Percentiles rank a stretch among this genome's conserved stretches.
Conservation (phyloP, 2,113 vertebrate genomes). For the Hippolais icterina region DNA sequence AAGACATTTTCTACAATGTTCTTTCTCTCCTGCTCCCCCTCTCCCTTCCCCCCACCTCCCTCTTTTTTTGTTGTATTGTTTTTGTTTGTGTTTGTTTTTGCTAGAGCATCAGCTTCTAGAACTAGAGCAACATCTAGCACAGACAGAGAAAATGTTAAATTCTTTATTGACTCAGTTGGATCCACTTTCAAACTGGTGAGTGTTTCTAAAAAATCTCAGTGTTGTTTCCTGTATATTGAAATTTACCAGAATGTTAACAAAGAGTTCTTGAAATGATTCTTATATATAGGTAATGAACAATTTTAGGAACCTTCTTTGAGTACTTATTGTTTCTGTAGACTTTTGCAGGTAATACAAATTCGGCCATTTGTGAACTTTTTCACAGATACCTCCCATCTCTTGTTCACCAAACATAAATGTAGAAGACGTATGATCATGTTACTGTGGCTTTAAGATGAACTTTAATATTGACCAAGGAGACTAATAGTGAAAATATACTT, state of each 20-base stretch:
- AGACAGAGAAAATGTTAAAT: constrained; percentile 91
- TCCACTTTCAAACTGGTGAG: constrained; percentile 89
- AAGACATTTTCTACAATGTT: background rate
- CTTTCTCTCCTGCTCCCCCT: background rate
- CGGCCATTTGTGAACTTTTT: background rate
- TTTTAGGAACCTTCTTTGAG: background rate
- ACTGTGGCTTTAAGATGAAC: background rate
- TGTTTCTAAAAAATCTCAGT: background rate
- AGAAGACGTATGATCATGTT: background rate
- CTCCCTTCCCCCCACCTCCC: fast-evolving
- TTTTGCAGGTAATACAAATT: background rate
- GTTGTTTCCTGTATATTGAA: background rate
- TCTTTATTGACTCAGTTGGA: constrained; percentile 89
- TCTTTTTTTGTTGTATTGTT: background rate
- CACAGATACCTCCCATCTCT: background rate
- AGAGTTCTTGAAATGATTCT: background rate
- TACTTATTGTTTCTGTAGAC: background rate
- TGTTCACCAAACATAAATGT: background rate
- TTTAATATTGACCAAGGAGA: background rate
- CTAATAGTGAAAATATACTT: background rate
- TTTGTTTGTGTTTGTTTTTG: background rate
- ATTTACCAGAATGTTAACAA: background rate
- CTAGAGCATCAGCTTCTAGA: constrained; percentile 88
- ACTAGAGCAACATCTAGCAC: constrained; percentile 84
- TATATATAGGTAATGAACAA: background rate